Evolutionary conservation across 1,140 invertebrate species (phyloP), one percentile per base, ranked within the genome.

Genomic region (Rhyacophila brunnea): DNA sequence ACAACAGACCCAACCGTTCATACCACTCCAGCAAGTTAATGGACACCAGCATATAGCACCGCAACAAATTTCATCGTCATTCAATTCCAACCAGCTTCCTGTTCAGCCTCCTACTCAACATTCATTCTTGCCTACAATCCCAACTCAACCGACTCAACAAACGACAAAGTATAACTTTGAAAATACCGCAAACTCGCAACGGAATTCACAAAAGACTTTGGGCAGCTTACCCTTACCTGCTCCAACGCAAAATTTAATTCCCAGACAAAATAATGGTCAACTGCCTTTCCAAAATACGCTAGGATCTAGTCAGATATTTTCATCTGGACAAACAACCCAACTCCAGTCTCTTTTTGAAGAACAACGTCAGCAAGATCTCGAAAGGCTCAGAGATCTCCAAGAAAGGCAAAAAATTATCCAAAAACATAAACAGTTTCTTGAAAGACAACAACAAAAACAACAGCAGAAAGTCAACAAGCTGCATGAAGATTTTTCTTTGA

Each of bases 381-480:
- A 79, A 63, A 77, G 78, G 65, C 64, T 83, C 7, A 81, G 80
- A 58, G 82, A 78, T 66, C 70, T 83, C 13, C 77, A 81, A 67
- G 84, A 86, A 59, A 80, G 85, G 49, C 83, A 86, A 64, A 78
- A 83, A 52, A 79, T 86, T 7, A 86, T 86, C 59, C 83, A 86
- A 64, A 86, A 86, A 68, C 85, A 87, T 60, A 84, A 86, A 67
- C 82, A 85, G 58, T 87, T 85, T 63, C 81, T 86, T 13, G 82
- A 86, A 63, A 86, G 83, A 68, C 83, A 86, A 66, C 85, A 86
- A 61, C 83, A 86, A 66, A 86, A 86, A 66, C 82, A 84, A 46
- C 79, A 85, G 65, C 81, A 85, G 62, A 86, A 86, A 70, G 85
- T 85, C 1, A 80, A 84, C 58, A 78, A 82, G 64, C 73, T 85